Evolutionary conservation across 2,113 vertebrate species (phyloP).

Genomic region (Neogale vison): DNA sequence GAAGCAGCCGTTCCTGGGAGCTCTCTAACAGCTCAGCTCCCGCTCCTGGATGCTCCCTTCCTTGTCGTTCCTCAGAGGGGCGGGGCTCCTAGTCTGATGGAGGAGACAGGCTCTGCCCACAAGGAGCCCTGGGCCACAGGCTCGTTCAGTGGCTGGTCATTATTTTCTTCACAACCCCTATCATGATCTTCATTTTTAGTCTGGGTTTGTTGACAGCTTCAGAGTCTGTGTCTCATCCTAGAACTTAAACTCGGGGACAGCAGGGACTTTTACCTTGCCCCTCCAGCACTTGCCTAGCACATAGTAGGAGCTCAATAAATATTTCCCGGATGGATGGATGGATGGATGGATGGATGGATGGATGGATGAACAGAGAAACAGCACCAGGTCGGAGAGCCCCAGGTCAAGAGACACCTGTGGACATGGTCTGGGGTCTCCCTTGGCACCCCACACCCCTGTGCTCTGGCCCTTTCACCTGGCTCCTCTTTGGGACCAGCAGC

Average conservation of each 20-base stretch:
- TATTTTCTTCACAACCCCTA: neutral
- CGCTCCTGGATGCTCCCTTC: neutral
- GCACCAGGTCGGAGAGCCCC: neutral
- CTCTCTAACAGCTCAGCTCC: neutral
- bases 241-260: neutral
- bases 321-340: neutral
- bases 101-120: neutral
- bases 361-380: neutral
- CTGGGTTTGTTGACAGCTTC: neutral
- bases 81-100: neutral
- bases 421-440: no score
- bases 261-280: neutral
- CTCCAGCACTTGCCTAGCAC: neutral
- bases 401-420: neutral
- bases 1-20: neutral
- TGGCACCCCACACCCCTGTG: fast-evolving
- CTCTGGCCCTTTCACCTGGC: neutral
- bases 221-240: neutral
- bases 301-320: neutral
- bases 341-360: neutral
- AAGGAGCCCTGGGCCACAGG: neutral
- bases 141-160: neutral
- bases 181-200: neutral
- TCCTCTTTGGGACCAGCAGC: neutral
- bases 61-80: no score